These are phyloP conservation scores for Ondatra zibethicus DNA, from an alignment of 2,113 vertebrate species.

Conservation along the genomic window DNA sequence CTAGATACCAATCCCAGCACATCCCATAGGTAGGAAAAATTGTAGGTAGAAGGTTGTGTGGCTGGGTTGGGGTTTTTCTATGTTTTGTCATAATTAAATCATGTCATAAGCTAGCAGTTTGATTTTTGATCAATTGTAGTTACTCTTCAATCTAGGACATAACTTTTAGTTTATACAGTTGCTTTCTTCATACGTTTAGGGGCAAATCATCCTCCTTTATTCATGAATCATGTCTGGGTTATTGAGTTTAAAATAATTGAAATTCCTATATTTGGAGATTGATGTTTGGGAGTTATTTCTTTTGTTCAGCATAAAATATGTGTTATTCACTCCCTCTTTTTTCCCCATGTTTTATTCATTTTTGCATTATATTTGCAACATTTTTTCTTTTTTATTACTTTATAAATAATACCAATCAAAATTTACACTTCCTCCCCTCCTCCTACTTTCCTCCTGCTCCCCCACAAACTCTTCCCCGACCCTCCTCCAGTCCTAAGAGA, in stretches of 20 bases:
- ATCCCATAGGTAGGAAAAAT: no score
- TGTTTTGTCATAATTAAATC: neutral
- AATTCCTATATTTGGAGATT: neutral
- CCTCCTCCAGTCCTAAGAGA: no score
- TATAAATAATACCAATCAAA: no score
- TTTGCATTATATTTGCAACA: neutral
- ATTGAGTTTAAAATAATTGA: neutral
- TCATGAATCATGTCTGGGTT: neutral
- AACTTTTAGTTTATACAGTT: neutral
- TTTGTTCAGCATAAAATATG: neutral
- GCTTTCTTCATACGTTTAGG: neutral
- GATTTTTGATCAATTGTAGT: neutral
- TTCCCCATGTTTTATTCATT: neutral
- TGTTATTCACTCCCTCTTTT: rapidly evolving
- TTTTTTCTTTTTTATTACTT: neutral
- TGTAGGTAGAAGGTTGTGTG: no score
- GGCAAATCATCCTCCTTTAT: neutral
- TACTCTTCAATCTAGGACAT: neutral
- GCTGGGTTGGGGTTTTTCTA: neutral
- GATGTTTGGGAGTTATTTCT: neutral
- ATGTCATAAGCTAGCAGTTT: neutral
- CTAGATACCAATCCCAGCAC: no score
- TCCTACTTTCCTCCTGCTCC: no score
- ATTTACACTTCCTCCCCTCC: no score
- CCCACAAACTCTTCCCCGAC: no score